phyloP scores from a whole-genome alignment of 2,113 vertebrate species.

The Cervus canadensis region DNA sequence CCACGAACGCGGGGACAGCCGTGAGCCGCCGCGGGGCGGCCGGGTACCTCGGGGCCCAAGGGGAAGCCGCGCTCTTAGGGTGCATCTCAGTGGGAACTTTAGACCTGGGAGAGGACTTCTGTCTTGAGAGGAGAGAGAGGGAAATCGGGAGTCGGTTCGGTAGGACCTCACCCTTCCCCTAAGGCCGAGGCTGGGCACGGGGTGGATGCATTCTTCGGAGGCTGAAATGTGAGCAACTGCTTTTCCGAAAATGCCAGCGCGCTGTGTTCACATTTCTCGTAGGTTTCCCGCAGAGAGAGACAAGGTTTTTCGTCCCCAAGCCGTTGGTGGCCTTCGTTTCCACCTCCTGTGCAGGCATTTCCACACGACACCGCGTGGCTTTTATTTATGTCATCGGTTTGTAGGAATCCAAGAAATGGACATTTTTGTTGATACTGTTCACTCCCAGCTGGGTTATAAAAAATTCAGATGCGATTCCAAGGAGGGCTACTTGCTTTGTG shows the following conservation, averaged over 20 bases:
- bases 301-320: neutral
- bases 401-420: neutral
- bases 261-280: neutral
- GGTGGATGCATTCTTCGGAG: neutral
- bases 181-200: neutral
- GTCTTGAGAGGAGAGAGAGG: neutral
- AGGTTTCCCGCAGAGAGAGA: neutral
- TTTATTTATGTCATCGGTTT: neutral
- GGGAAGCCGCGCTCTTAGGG: accelerated
- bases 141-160: too few species aligned
- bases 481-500: neutral
- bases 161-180: neutral
- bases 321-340: neutral
- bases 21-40: neutral
- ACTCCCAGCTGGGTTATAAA: neutral
- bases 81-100: neutral
- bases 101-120: neutral
- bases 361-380: neutral
- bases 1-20: too few species aligned
- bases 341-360: neutral
- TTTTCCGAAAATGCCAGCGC: neutral
- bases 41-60: neutral
- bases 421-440: neutral
- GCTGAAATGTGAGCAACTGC: neutral
- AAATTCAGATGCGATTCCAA: neutral